Conservation (phyloP, 1,140 invertebrate genomes). For the Ceratosolen solmsi region DNA sequence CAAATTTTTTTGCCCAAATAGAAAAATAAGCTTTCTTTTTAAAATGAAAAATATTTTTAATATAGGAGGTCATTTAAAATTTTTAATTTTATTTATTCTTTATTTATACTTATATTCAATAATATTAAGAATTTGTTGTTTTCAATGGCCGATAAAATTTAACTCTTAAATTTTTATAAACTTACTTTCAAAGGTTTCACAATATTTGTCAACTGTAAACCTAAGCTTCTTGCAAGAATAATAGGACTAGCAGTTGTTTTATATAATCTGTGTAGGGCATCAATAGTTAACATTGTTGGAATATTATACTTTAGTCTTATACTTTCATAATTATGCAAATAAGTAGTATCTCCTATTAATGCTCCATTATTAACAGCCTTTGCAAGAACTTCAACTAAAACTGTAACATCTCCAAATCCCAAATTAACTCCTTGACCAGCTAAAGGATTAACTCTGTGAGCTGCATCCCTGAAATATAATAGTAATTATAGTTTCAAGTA, state of each 20-base stretch:
- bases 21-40: too few species aligned
- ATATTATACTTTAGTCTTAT: conserved; percentile 88
- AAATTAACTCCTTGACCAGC: conserved; percentile 98
- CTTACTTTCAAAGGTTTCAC: conserved; percentile 85
- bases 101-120: too few species aligned
- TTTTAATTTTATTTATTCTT: too few species aligned
- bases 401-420: conserved; percentile 93
- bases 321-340: conserved; percentile 89
- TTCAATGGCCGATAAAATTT: too few species aligned
- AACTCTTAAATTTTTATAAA: too few species aligned
- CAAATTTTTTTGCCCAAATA: too few species aligned
- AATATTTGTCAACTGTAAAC: conserved; percentile 88
- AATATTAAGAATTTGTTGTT: too few species aligned
- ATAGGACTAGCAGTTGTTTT: conserved; percentile 83
- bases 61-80: too few species aligned
- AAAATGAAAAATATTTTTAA: too few species aligned
- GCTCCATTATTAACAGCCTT: conserved; percentile 83
- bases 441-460: conserved; percentile 95
- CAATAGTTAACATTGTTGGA: conserved; percentile 89
- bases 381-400: conserved; percentile 81
- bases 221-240: conserved; percentile 87
- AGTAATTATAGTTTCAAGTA: conserved; percentile 42
- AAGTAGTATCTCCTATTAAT: conserved; percentile 76
- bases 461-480: conserved; percentile 85
- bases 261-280: conserved; percentile 91